Evolutionary conservation across 2,888 invertebrate genomes (phyloP).

Genomic region (Sthenelais limicola): DNA sequence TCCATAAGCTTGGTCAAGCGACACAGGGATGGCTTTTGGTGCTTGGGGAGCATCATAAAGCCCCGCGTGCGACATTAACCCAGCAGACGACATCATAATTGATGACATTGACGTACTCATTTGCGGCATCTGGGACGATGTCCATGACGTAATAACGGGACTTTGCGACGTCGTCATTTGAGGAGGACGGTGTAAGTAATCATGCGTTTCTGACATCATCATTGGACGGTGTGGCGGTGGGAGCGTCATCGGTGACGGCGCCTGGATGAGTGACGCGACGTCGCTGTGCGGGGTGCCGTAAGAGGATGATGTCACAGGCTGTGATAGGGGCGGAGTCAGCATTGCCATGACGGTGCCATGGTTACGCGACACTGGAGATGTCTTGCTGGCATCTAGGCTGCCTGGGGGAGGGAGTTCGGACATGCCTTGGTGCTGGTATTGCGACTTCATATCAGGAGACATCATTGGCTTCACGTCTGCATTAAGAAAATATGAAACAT

Average conservation of each 20-base stretch:
- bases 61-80: conserved; percentile 2
- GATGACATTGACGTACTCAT: conserved; percentile 3
- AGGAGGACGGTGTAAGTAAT: background rate
- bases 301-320: background rate
- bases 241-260: conserved; percentile 18
- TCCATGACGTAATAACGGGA: conserved; percentile 21
- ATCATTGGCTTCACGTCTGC: conserved; percentile 26
- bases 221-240: conserved; percentile 27
- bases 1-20: conserved; percentile 20
- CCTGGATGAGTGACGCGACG: conserved; percentile 10
- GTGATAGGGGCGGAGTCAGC: conserved; percentile 6
- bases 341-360: conserved; percentile 27
- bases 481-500: background rate
- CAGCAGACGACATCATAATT: conserved; percentile 9
- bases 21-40: conserved; percentile 36
- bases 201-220: conserved; percentile 2
- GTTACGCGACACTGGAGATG: conserved; percentile 1
- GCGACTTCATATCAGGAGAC: conserved; percentile 7
- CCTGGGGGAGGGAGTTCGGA: background rate
- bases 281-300: conserved; percentile 4
- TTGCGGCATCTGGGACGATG: conserved; percentile 14
- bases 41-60: conserved; percentile 19
- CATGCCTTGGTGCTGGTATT: conserved; percentile 4
- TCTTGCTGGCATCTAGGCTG: background rate
- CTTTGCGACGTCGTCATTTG: background rate